Evolutionary conservation across 2,797 vertebrate species (phyloP), one percentile per base, ranked within the genome.

Genomic region (Hybognathus amarus): DNA sequence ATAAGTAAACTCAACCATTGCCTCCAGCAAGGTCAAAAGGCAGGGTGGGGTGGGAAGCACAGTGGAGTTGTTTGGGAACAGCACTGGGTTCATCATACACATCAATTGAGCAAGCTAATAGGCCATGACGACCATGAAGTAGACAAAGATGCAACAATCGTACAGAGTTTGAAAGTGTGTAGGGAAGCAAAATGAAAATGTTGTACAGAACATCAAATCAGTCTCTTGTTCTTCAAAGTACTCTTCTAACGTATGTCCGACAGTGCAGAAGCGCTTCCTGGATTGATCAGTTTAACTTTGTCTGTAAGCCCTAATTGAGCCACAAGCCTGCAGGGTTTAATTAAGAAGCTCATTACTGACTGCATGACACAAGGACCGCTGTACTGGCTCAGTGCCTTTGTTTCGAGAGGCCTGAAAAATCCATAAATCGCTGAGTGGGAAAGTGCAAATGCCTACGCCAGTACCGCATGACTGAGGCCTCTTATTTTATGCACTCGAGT

Each of bases 41-140:
- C 86, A 88, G 80, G 79, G 2, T 79, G 74, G 85, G 5, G 87
- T 87, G 86, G 78, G 74, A 82, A 66, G 54, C 63, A 70, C 30
- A 67, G 63, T 71, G 50, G 82, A 82, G 40, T 79, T 85, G 78
- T 82, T 80, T 47, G 75, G 81, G 88, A 50, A 1, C 1, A 42
- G 63, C 80, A 83, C 66, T 73, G 54, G 52, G 75, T 86, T 36
- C 83, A 87, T 71, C 78, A 42, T 68, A 77, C 50, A 74, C 79
- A 83, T 85, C 83, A 88, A 84, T 75, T 71, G 45, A 73, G 82
- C 82, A 91, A 92, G 94, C 92, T 95, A 94, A 97, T 96, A 73
- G 86, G 93, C 92, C 94, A 94, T 94, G 97, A 97, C 92, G 90
- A 94, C 96, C 95, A 90, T 97, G 95, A 97, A 97, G 96, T 95